Evolutionary conservation across 2,888 invertebrate genomes (phyloP).

Genomic region (Apotomis betuletana): DNA sequence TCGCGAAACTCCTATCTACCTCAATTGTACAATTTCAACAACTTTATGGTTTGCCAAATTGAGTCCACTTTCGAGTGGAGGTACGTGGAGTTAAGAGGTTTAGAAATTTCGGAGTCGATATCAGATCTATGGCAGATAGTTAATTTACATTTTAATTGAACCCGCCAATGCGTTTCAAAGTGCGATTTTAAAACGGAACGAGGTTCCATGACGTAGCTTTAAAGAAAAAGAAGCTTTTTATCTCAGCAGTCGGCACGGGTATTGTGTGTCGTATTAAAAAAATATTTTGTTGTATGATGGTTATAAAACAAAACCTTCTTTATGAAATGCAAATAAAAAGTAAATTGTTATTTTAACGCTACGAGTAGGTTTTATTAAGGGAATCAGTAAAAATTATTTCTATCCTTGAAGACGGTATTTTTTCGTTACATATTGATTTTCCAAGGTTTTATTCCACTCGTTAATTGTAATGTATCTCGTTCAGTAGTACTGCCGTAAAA

Average conservation of each 20-base stretch:
- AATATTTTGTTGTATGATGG: too few relatives aligned
- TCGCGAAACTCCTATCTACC: not conserved
- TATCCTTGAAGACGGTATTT: too few relatives aligned
- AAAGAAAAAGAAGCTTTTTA: conserved; percentile 1
- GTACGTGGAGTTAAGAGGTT: not conserved
- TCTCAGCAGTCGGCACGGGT: not conserved
- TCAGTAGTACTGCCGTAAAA: too few relatives aligned
- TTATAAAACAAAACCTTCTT: too few relatives aligned
- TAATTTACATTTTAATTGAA: conserved; percentile 70
- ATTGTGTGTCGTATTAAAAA: not conserved
- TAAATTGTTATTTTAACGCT: too few relatives aligned
- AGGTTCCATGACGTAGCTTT: conserved; percentile 1
- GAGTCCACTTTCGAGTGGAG: not conserved
- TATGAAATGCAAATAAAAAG: too few relatives aligned
- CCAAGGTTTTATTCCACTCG: too few relatives aligned
- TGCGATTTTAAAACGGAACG: conserved; percentile 4
- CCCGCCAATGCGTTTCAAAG: conserved; percentile 45
- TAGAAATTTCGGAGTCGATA: conserved; percentile 43
- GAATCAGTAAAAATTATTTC: too few relatives aligned
- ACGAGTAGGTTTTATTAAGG: too few relatives aligned
- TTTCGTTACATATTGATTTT: too few relatives aligned
- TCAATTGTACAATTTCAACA: not conserved
- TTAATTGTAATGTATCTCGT: too few relatives aligned
- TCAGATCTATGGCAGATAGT: conserved; percentile 48
- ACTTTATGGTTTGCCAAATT: not conserved